phyloP scores from a whole-genome alignment of 2,797 vertebrate species.

The Propithecus perrieri region DNA sequence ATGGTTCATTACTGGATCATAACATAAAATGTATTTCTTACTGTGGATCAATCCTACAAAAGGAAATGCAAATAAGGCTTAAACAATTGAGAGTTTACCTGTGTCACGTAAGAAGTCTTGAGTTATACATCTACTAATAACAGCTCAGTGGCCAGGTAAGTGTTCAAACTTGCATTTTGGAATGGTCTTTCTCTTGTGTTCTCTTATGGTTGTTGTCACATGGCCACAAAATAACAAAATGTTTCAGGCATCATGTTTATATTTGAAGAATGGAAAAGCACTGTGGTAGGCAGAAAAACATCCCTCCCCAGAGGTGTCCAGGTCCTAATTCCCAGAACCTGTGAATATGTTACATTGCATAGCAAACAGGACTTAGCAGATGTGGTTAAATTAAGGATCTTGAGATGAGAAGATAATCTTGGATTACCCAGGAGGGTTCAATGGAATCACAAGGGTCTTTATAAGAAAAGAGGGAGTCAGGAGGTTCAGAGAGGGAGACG shows the following conservation, averaged over 20 bases:
- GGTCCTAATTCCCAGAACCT: not conserved
- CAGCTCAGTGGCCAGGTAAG: not conserved
- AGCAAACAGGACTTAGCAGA: not conserved
- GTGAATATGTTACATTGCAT: not conserved
- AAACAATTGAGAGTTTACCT: not conserved
- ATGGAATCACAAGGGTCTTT: not conserved
- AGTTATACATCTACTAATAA: not conserved
- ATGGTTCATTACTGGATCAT: not conserved
- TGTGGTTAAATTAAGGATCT: not conserved
- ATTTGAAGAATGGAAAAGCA: not conserved
- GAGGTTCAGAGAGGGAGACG: not conserved
- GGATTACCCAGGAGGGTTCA: not conserved
- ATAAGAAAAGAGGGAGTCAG: not conserved
- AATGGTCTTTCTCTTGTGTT: not conserved
- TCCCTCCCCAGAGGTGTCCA: fast-evolving
- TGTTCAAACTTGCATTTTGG: not conserved
- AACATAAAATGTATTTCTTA: not conserved
- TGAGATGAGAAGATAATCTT: not conserved
- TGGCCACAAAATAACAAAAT: not conserved
- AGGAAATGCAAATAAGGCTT: not conserved
- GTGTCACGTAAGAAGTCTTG: not conserved
- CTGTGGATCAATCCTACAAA: not conserved
- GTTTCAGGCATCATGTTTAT: not conserved
- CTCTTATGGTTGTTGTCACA: not conserved
- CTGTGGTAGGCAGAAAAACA: not conserved